A percentile compares a stretch with the other conserved stretches of the same genome.
phyloP scores from a whole-genome alignment of 2,888 invertebrate species.

The Brenthis daphne region DNA sequence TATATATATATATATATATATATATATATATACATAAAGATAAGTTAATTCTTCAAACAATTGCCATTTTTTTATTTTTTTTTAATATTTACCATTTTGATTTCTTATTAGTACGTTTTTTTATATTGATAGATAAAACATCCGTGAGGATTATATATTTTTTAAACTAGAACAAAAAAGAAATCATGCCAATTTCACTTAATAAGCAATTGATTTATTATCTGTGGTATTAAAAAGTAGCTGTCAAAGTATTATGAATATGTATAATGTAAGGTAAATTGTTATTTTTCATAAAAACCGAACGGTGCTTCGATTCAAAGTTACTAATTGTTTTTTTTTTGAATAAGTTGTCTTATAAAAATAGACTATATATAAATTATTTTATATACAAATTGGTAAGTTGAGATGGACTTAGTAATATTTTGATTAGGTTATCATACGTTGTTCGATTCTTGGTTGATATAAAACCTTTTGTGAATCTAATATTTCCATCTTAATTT shows the following conservation, averaged over 20 bases:
- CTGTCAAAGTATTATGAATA: slow-evolving; percentile 13
- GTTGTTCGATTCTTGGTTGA: too few relatives aligned
- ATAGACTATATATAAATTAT: slow-evolving; percentile 13
- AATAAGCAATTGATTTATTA: background rate
- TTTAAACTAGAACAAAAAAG: slow-evolving; percentile 1
- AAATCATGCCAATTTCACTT: too few relatives aligned
- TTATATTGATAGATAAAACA: too few relatives aligned
- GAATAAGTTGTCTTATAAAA: background rate
- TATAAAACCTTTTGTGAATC: background rate
- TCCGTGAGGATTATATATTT: background rate
- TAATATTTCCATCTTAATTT: background rate
- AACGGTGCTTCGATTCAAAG: slow-evolving; percentile 34
- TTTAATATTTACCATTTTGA: too few relatives aligned
- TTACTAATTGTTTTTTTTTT: slow-evolving; percentile 27
- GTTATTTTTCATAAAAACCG: slow-evolving; percentile 30
- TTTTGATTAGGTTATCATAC: background rate
- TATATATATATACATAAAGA: too few relatives aligned
- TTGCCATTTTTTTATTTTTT: too few relatives aligned
- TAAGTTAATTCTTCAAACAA: too few relatives aligned
- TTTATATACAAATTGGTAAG: slow-evolving; percentile 15
- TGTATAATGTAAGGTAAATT: slow-evolving; percentile 17
- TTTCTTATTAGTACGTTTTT: too few relatives aligned
- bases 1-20: too few relatives aligned
- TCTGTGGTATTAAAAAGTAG: background rate
- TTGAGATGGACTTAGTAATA: background rate